Evolutionary conservation across 1,140 invertebrate species (phyloP).

Genomic region (Caenorhabditis remanei): DNA sequence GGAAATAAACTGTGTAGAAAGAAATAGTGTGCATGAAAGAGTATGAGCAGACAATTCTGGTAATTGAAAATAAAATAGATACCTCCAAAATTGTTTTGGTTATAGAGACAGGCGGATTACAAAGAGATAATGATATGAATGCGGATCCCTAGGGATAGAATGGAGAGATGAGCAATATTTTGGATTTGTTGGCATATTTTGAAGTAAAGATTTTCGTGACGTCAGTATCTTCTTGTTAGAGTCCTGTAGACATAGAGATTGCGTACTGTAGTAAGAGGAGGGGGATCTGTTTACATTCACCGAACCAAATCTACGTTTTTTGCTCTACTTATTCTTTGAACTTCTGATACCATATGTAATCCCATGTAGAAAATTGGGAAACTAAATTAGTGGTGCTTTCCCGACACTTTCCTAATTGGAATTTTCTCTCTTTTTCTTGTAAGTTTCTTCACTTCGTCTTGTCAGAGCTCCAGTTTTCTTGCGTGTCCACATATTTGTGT

Average conservation of each 20-base stretch:
- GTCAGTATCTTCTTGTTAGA: neutral
- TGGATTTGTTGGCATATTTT: neutral
- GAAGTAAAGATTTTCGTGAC: neutral
- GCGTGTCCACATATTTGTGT: neutral
- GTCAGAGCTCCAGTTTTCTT: neutral
- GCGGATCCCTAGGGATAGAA: neutral
- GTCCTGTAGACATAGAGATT: no score
- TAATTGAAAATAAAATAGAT: slow-evolving; percentile 10
- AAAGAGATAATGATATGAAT: neutral
- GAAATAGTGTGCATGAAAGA: slow-evolving; percentile 9
- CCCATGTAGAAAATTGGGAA: neutral
- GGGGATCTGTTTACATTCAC: neutral
- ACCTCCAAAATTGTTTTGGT: neutral
- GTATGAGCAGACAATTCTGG: neutral
- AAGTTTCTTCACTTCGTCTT: neutral
- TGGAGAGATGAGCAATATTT: no score
- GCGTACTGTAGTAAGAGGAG: neutral
- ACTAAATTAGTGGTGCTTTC: neutral
- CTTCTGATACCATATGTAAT: slow-evolving; percentile 6
- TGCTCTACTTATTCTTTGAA: neutral
- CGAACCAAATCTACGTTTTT: neutral
- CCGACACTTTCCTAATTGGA: neutral
- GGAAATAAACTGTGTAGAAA: slow-evolving; percentile 38
- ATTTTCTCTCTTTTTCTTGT: neutral
- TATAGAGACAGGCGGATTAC: neutral